Percentiles rank a stretch among this genome's conserved stretches.
Conservation (phyloP, 2,113 vertebrate species). For the Aegithalos caudatus region DNA sequence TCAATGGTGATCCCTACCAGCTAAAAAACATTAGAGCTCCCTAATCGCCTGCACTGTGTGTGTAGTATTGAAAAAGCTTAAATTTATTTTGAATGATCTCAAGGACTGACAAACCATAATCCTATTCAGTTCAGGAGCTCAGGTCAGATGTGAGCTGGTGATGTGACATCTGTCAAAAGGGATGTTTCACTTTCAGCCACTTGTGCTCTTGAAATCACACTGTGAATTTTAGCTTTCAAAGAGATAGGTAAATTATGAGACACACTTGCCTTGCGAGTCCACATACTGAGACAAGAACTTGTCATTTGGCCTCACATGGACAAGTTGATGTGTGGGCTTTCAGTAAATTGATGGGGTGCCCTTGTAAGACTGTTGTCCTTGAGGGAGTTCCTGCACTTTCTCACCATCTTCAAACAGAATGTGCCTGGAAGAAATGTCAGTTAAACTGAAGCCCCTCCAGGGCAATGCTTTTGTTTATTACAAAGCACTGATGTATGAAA, state of each 20-base stretch:
- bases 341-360: neutral
- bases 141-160: neutral
- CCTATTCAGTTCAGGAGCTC: neutral
- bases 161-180: neutral
- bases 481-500: slow-evolving; percentile 2
- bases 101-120: neutral
- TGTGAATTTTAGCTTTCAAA: neutral
- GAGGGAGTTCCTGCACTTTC: neutral
- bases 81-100: neutral
- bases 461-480: slow-evolving; percentile 22
- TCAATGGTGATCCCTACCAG: rapidly evolving
- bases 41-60: neutral
- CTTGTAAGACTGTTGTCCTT: neutral
- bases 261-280: neutral
- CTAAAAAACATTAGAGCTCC: neutral
- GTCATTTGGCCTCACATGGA: neutral
- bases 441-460: slow-evolving; percentile 1
- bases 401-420: neutral
- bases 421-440: neutral
- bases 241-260: neutral
- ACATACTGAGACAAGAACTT: neutral
- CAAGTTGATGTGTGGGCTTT: neutral
- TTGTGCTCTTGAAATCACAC: neutral
- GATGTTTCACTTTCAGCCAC: neutral
- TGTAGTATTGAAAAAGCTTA: neutral